Percentiles rank a stretch among this genome's conserved stretches.
Evolutionary conservation across 2,888 invertebrate genomes (phyloP).

Genomic region (Tubiluchus corallicola): DNA sequence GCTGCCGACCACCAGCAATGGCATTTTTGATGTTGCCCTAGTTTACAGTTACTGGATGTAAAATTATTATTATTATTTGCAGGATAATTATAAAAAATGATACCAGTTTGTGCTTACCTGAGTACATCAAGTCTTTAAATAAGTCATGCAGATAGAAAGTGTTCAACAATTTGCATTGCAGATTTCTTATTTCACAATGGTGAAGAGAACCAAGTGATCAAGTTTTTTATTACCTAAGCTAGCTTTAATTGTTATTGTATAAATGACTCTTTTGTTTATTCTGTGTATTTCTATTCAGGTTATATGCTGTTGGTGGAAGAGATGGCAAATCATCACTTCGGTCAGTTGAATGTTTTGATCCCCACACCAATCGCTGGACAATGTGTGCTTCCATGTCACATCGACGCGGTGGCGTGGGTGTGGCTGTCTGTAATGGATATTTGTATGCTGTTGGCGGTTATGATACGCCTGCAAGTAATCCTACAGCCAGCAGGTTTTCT

Average conservation of each 20-base stretch:
- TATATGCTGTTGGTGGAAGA: slow-evolving; percentile 80
- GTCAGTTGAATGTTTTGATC: slow-evolving; percentile 70
- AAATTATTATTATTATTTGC: too few species aligned
- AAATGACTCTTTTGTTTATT: background rate
- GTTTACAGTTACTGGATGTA: too few species aligned
- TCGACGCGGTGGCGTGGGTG: slow-evolving; percentile 70
- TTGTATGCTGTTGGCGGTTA: slow-evolving; percentile 83
- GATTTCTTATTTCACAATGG: too few species aligned
- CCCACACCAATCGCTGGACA: slow-evolving; percentile 59
- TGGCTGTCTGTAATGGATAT: slow-evolving; percentile 66
- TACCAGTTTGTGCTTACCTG: too few species aligned
- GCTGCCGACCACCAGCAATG: too few species aligned
- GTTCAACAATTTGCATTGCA: too few species aligned
- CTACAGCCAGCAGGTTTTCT: slow-evolving; percentile 58
- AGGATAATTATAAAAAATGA: too few species aligned
- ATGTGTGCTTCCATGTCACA: slow-evolving; percentile 69
- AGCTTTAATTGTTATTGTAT: background rate
- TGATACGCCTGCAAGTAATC: slow-evolving; percentile 74
- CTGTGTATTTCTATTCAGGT: slow-evolving; percentile 37
- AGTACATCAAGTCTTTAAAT: too few species aligned
- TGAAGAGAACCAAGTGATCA: too few species aligned
- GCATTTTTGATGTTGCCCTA: too few species aligned
- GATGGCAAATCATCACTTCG: slow-evolving; percentile 76
- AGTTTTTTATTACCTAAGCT: too few species aligned
- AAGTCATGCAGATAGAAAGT: too few species aligned